Conservation (phyloP, 2,888 invertebrate genomes). For the Caenorhabditis plicata region DNA sequence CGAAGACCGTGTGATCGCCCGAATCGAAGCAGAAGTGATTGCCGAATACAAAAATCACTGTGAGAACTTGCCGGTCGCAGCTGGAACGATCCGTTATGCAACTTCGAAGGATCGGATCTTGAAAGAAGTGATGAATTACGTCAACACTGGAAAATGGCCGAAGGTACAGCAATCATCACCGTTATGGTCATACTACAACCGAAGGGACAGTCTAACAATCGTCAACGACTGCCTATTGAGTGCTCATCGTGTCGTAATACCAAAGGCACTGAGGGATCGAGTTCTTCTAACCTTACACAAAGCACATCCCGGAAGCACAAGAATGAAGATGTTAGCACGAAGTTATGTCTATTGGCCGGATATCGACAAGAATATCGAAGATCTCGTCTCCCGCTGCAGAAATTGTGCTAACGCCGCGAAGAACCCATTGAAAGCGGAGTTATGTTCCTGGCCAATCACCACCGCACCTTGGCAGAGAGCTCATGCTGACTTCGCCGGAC, state of each 20-base stretch:
- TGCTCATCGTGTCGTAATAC: constrained; percentile 52
- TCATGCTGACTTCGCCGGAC: constrained; percentile 68
- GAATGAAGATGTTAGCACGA: neutral
- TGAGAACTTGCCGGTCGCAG: constrained; percentile 4
- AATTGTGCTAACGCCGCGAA: constrained; percentile 35
- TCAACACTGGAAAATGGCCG: constrained; percentile 3
- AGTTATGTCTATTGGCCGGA: constrained; percentile 59
- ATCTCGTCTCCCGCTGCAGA: constrained; percentile 33
- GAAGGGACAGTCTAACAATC: neutral
- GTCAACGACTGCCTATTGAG: constrained; percentile 11
- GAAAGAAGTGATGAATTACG: constrained; percentile 1
- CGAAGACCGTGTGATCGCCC: constrained; percentile 22
- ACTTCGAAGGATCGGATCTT: constrained; percentile 5
- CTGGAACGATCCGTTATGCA: neutral
- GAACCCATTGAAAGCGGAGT: constrained; percentile 35
- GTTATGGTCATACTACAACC: neutral
- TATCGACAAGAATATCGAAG: constrained; percentile 44
- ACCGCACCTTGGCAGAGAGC: constrained; percentile 65
- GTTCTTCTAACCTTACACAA: neutral
- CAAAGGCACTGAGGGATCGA: constrained; percentile 24
- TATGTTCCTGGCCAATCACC: constrained; percentile 59
- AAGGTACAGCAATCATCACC: neutral
- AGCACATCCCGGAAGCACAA: neutral
- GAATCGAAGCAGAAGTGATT: constrained; percentile 6
- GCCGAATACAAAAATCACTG: neutral